Evolutionary conservation across 2,888 invertebrate species (phyloP).

Genomic region (Habrosyne pyritoides): DNA sequence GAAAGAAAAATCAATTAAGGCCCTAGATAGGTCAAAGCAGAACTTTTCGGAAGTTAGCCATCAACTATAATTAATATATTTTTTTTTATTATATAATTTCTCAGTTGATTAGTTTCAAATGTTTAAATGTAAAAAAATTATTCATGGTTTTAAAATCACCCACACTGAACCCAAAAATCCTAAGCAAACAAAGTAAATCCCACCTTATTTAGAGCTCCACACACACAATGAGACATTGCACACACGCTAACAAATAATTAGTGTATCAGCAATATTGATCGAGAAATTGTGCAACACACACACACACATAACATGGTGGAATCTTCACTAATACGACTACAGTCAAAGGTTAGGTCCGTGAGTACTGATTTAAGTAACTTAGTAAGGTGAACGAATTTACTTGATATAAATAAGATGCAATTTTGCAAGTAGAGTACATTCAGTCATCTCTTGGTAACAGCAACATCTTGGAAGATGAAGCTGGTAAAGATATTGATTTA

Average conservation of each 20-base stretch:
- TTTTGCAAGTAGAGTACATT: conserved; percentile 57
- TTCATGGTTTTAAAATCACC: conserved; percentile 4
- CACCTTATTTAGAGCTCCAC: conserved; percentile 32
- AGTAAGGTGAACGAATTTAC: conserved; percentile 72
- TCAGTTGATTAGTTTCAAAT: no score
- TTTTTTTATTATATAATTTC: no score
- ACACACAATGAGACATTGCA: conserved; percentile 29
- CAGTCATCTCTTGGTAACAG: conserved; percentile 40
- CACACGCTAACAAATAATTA: conserved; percentile 52
- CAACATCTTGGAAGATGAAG: conserved; percentile 76
- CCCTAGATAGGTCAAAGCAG: no score
- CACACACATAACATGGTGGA: conserved; percentile 32
- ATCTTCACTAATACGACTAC: conserved; percentile 38
- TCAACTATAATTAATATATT: no score
- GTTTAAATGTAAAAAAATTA: no score
- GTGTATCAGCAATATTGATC: conserved; percentile 68
- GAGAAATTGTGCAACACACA: conserved; percentile 61
- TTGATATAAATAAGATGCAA: conserved; percentile 76
- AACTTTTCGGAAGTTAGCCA: no score
- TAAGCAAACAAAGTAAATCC: conserved; percentile 37
- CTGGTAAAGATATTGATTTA: conserved; percentile 59
- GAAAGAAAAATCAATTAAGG: no score
- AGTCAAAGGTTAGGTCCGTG: conserved; percentile 80
- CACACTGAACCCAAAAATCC: conserved; percentile 34
- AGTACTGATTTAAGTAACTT: conserved; percentile 62